Conservation (phyloP, 2,113 vertebrate species). For the Syngnathus typhle region DNA sequence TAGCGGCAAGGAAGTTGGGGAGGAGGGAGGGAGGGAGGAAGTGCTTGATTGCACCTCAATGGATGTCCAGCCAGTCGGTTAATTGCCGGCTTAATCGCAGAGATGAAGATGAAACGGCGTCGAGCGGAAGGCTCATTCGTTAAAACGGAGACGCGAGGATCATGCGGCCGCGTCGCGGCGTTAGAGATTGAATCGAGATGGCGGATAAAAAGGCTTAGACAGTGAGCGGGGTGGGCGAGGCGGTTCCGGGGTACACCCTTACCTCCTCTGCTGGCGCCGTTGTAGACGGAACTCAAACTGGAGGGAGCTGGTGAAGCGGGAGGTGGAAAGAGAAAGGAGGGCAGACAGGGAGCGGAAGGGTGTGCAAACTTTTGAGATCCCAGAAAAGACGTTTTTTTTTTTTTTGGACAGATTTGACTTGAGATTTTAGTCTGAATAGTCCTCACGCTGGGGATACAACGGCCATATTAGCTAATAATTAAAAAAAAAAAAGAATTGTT, state of each 20-base stretch:
- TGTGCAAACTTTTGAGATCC: constrained; percentile 28
- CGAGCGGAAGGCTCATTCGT: neutral
- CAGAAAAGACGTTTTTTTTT: neutral
- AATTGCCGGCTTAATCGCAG: constrained; percentile 35
- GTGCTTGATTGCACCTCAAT: constrained; percentile 36
- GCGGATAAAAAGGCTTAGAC: neutral
- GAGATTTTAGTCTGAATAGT: neutral
- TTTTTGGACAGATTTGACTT: neutral
- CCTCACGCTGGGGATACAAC: neutral
- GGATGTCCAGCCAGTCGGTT: constrained; percentile 41
- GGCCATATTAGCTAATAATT: neutral
- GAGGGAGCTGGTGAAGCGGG: constrained; percentile 65
- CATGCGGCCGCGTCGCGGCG: neutral
- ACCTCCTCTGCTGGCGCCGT: constrained; percentile 75
- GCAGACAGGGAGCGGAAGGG: constrained; percentile 13
- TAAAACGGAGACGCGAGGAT: neutral
- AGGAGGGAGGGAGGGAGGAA: too few species aligned
- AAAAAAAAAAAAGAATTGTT: neutral
- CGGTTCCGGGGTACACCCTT: constrained; percentile 38
- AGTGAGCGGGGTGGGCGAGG: neutral
- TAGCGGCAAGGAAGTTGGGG: neutral
- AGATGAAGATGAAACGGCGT: neutral
- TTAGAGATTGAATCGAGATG: neutral
- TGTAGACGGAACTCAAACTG: constrained; percentile 74
- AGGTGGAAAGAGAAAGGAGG: neutral